Evolutionary conservation across 1,140 invertebrate genomes (phyloP).

Genomic region (Pseudomyrmex sp.): DNA sequence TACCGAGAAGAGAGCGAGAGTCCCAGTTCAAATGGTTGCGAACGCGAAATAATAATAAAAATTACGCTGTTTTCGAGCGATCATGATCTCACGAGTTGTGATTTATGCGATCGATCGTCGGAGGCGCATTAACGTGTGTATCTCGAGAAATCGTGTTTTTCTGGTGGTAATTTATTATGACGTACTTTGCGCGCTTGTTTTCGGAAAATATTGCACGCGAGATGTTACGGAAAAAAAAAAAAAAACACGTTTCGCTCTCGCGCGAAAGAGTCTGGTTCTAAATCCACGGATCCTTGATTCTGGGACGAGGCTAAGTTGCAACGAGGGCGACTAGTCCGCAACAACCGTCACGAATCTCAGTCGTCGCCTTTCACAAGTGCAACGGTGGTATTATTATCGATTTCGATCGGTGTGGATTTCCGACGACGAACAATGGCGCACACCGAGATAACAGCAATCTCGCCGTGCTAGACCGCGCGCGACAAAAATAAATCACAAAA

Average conservation of each 20-base stretch:
- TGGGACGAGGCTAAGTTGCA: conserved; percentile 37
- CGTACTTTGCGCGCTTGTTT: too few relatives aligned
- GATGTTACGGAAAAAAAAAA: background rate
- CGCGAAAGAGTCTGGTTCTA: background rate
- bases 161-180: too few relatives aligned
- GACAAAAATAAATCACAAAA: background rate
- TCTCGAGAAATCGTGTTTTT: too few relatives aligned
- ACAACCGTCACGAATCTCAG: conserved; percentile 30
- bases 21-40: too few relatives aligned
- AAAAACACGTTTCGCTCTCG: too few relatives aligned
- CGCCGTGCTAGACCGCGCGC: background rate
- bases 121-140: too few relatives aligned
- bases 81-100: too few relatives aligned
- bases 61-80: too few relatives aligned
- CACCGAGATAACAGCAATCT: background rate
- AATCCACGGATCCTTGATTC: conserved; percentile 41
- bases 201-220: background rate
- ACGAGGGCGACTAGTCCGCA: conserved; percentile 16
- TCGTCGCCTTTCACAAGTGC: conserved; percentile 40
- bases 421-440: background rate
- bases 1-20: too few relatives aligned
- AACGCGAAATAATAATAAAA: too few relatives aligned
- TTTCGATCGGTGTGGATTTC: conserved; percentile 22
- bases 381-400: conserved; percentile 13
- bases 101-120: too few relatives aligned